These are phyloP conservation scores for Cardiocondyla obscurior DNA, from an alignment of 1,140 invertebrate species.

Conservation along the genomic window DNA sequence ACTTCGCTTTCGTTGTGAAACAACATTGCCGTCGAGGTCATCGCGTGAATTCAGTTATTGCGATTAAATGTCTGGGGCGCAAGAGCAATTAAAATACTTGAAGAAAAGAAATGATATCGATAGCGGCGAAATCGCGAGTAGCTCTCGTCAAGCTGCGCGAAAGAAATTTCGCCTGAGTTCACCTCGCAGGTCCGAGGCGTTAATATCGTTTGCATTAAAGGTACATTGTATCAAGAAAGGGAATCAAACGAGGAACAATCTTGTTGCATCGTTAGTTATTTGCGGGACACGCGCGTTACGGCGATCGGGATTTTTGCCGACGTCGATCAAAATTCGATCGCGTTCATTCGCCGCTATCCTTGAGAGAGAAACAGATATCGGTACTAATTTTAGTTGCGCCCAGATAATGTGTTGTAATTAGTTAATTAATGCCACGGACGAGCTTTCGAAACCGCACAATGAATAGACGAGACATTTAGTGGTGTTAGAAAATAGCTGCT, in stretches of 20 bases:
- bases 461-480: background rate
- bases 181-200: background rate
- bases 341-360: too few species aligned
- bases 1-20: slow-evolving; percentile 36
- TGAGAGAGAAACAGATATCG: background rate
- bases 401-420: background rate
- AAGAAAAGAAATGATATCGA: slow-evolving; percentile 1
- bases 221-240: too few species aligned
- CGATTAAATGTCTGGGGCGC: slow-evolving; percentile 63
- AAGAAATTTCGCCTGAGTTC: background rate
- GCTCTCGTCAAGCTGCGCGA: background rate
- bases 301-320: too few species aligned
- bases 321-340: background rate
- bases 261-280: too few species aligned
- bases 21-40: slow-evolving; percentile 73
- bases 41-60: slow-evolving; percentile 63
- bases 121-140: background rate
- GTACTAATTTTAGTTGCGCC: background rate
- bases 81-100: slow-evolving; percentile 28
- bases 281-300: too few species aligned
- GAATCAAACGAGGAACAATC: background rate
- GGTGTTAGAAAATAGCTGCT: background rate
- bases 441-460: background rate
- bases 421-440: background rate
- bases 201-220: background rate